Conservation (phyloP, 2,113 vertebrate genomes). For the Tyrannus savana region DNA sequence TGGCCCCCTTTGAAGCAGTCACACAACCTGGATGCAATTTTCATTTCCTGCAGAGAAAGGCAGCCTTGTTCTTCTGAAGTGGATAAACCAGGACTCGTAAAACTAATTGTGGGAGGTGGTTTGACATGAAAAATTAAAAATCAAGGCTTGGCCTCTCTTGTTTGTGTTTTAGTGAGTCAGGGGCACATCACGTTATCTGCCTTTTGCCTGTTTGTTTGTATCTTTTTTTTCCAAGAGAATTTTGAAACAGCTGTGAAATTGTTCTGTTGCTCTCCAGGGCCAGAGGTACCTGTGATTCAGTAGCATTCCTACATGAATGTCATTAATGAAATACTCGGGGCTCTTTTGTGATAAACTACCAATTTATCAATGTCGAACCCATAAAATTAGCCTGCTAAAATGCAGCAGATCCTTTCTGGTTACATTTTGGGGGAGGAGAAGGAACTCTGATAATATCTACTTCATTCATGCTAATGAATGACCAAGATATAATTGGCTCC, state of each 20-base stretch:
- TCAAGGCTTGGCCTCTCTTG: background rate
- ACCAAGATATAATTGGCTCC: background rate
- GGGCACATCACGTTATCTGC: background rate
- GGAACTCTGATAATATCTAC: background rate
- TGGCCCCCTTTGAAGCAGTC: constrained; percentile 17
- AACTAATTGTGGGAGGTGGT: background rate
- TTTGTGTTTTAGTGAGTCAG: background rate
- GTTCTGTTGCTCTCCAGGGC: background rate
- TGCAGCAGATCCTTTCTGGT: background rate
- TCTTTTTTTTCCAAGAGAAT: background rate
- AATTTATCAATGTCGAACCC: background rate
- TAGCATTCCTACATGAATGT: background rate
- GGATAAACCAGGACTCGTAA: background rate
- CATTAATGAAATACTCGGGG: background rate
- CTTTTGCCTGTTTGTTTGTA: background rate
- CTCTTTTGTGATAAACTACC: background rate
- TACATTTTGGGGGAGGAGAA: background rate
- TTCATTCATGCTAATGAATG: background rate
- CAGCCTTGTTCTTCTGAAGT: background rate
- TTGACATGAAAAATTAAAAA: background rate
- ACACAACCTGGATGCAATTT: constrained; percentile 4
- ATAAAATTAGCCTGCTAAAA: background rate
- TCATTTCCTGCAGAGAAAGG: constrained; percentile 33
- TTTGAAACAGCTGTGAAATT: background rate
- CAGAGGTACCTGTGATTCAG: background rate